Base-by-base conservation (phyloP, 2,797 vertebrate species). In the Arctocebus calabarensis region DNA sequence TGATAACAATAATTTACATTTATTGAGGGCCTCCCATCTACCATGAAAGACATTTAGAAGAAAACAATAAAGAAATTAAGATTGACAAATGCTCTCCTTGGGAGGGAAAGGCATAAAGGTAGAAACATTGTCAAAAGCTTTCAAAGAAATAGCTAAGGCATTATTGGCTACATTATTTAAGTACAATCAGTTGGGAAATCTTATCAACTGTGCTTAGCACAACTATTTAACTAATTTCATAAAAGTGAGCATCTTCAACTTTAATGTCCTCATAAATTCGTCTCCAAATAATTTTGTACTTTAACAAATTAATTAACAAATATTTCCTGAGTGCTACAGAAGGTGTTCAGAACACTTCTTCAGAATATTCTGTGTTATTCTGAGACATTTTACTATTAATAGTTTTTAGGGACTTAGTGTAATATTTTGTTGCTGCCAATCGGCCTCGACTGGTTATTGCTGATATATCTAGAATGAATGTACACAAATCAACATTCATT, bases 211-310 rank as follows among this genome's bases (percentile, higher is more conserved):
- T 43, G 27, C 48, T 90, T 92, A 94, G 61, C 66, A 93, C 32
- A 94, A 85, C 32, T 91, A 95, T 66, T 88, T 66, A 23, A 73
- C 55, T 84, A n/a, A 32, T 75, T 95, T 92, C 55, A 94, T 52
- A 84, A 94, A 95, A 77, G 40, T 91, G 20, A 71, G 19, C 37
- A 93, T 89, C 73, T 87, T 83, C 59, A 92, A 81, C 34, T 73
- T 91, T 62, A 96, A 27, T 68, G 29, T 73, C 37, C 78, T 94
- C 29, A 84, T 90, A 77, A 86, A 45, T 91, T 87, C 20, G 92
- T 71, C 64, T 77, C 59, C 59, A 95, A 89, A 86, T 77, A 82
- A 83, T 88, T 95, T 71, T 95, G 62, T 73, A 94, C 73, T 52
- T 82, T 52, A 96, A 3, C 22, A 89, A 93, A 87, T 91, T 27